Percentiles rank a stretch among this genome's conserved stretches.
phyloP scores from a whole-genome alignment of 2,113 vertebrate species.

The Turdus rufiventris region DNA sequence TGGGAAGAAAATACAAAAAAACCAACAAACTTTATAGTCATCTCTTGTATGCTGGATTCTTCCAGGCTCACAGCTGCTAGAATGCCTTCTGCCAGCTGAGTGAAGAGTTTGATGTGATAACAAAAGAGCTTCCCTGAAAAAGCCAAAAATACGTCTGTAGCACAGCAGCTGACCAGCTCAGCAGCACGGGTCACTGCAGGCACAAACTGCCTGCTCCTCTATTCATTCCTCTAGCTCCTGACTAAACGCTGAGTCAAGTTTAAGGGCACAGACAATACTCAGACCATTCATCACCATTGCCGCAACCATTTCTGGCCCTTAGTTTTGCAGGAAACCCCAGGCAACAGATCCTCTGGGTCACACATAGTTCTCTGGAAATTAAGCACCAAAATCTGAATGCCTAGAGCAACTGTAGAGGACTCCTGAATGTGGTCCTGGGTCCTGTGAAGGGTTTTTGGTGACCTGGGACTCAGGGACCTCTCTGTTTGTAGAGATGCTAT shows the following conservation, averaged over 20 bases:
- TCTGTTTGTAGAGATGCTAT: background rate
- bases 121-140: constrained; percentile 55
- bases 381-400: background rate
- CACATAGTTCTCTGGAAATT: background rate
- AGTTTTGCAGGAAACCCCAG: background rate
- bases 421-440: background rate
- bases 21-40: constrained; percentile 13
- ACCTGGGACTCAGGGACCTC: background rate
- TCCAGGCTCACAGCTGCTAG: constrained; percentile 48
- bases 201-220: constrained; percentile 23
- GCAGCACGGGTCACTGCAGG: constrained; percentile 46
- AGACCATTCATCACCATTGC: background rate
- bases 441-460: background rate
- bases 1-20: background rate
- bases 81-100: constrained; percentile 55
- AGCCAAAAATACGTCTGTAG: constrained; percentile 41
- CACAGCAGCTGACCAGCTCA: constrained; percentile 59
- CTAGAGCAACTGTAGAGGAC: background rate
- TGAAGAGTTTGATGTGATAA: constrained; percentile 49
- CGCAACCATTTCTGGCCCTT: background rate
- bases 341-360: background rate
- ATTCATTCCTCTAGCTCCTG: constrained; percentile 13
- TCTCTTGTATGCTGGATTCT: constrained; percentile 29
- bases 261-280: constrained; percentile 31
- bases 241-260: constrained; percentile 56